Evolutionary conservation across 2,113 vertebrate species (phyloP).

Genomic region (Phrynosoma platyrhinos): DNA sequence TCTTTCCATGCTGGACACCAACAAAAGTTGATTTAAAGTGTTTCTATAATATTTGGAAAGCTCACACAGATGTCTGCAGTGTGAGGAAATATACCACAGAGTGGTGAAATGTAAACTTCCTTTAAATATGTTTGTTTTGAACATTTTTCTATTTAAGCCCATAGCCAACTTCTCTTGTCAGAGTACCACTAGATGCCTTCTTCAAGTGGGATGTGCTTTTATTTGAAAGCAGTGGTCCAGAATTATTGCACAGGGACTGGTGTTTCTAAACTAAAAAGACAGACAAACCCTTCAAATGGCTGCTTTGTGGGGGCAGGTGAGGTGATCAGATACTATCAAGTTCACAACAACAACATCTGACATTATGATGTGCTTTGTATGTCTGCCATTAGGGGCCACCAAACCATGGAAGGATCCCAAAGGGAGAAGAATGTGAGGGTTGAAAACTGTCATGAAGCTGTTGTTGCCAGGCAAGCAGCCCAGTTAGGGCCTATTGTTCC

Average conservation of each 20-base stretch:
- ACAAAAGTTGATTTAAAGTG: constrained; percentile 27
- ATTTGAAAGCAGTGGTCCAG: constrained; percentile 2
- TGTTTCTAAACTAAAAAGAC: constrained; percentile 19
- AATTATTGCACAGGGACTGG: neutral
- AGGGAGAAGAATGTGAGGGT: constrained; percentile 56
- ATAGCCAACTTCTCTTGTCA: constrained; percentile 23
- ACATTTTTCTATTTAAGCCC: constrained; percentile 8
- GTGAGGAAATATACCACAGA: constrained; percentile 15
- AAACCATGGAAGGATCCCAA: constrained; percentile 49
- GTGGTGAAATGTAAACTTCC: neutral
- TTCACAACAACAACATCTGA: constrained; percentile 47
- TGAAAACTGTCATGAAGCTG: constrained; percentile 51
- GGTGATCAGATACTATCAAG: constrained; percentile 49
- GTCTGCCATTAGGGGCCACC: constrained; percentile 27
- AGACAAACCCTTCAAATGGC: constrained; percentile 29
- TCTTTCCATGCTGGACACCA: neutral
- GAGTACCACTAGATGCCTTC: neutral
- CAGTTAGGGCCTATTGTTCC: constrained; percentile 51
- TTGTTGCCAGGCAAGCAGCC: constrained; percentile 61
- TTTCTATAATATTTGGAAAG: constrained; percentile 27
- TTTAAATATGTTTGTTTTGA: constrained; percentile 24
- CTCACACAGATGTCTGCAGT: constrained; percentile 20
- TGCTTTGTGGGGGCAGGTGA: neutral
- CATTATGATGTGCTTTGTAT: constrained; percentile 44
- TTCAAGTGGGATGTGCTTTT: neutral